These are phyloP conservation scores for Mustela lutreola DNA, from an alignment of 2,113 vertebrate genomes.

Conservation along the genomic window DNA sequence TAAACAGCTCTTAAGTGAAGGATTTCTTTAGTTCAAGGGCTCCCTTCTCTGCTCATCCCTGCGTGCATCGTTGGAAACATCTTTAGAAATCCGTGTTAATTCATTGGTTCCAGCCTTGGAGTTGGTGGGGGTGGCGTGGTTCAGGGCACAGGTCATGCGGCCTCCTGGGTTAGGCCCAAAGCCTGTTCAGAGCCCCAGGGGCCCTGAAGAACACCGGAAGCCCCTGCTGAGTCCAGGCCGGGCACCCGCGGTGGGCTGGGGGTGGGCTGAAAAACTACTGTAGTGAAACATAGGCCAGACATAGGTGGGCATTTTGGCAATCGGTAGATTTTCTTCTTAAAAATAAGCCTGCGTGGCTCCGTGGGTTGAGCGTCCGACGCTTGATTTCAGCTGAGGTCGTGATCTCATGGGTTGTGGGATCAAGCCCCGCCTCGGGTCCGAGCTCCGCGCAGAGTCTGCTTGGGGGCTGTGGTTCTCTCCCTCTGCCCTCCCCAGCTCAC, in stretches of 20 bases:
- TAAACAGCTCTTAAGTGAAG: background rate
- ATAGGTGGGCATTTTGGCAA: background rate
- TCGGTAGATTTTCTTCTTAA: background rate
- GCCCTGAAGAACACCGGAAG: background rate
- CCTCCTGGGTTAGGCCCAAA: background rate
- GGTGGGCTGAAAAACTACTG: background rate
- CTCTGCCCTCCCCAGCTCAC: background rate
- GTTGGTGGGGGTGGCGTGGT: background rate
- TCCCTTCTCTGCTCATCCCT: background rate
- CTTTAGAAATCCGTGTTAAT: conserved; percentile 49
- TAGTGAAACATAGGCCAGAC: background rate
- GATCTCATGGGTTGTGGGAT: background rate
- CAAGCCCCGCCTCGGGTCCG: background rate
- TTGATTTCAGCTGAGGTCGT: background rate
- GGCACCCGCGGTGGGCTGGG: too few species aligned
- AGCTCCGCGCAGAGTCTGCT: background rate
- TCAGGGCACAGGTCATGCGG: rapidly evolving
- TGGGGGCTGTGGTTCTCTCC: background rate
- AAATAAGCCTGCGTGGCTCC: background rate
- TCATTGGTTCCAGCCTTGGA: background rate
- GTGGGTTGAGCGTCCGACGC: background rate
- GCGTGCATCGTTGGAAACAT: background rate
- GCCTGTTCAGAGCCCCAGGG: background rate
- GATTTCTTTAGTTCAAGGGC: conserved; percentile 32
- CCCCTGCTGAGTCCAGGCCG: background rate